phyloP scores from a whole-genome alignment of 2,113 vertebrate species.

The Neogale vison region DNA sequence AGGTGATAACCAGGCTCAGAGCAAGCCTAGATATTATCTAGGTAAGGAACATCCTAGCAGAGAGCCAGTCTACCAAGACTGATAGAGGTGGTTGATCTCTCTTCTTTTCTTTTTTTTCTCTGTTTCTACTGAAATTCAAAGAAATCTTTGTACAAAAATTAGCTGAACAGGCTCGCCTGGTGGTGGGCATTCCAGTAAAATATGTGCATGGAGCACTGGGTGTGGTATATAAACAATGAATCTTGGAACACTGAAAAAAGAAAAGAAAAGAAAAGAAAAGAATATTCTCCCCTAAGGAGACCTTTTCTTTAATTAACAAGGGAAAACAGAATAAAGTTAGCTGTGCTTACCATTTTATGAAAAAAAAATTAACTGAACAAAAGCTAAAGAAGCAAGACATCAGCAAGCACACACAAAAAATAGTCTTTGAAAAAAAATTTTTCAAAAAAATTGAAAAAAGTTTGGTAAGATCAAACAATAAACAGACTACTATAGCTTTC shows the following conservation, averaged over 20 bases:
- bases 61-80: neutral
- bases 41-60: neutral
- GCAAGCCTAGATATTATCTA: neutral
- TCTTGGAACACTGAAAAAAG: too few relatives aligned
- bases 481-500: neutral
- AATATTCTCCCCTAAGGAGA: too few relatives aligned
- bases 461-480: neutral
- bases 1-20: neutral
- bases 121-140: neutral
- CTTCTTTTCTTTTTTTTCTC: neutral
- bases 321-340: too few relatives aligned
- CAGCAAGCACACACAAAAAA: neutral
- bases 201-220: too few relatives aligned
- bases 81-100: neutral
- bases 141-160: neutral
- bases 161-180: neutral
- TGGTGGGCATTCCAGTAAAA: too few relatives aligned
- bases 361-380: neutral
- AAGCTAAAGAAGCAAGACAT: constrained; percentile 20
- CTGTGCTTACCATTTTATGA: too few relatives aligned
- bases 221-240: too few relatives aligned
- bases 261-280: too few relatives aligned
- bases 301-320: too few relatives aligned
- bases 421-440: neutral
- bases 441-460: neutral